Conservation (phyloP, 2,113 vertebrate genomes). For the Vanacampus margaritifer region DNA sequence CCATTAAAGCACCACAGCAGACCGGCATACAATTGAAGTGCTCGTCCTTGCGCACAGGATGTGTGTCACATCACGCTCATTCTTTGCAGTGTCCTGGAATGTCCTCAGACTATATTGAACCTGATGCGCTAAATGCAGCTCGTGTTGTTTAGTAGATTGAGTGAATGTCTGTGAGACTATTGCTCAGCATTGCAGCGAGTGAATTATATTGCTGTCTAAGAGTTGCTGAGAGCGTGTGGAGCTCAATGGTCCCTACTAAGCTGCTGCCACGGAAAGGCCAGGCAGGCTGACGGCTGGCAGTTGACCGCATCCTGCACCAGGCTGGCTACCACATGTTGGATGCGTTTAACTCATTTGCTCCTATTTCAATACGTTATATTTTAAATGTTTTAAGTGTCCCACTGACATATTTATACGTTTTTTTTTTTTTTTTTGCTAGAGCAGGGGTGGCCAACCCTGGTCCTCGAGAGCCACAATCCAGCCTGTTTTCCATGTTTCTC, state of each 20-base stretch:
- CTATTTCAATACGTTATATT: too few species aligned
- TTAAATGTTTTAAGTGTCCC: too few species aligned
- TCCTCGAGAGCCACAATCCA: too few species aligned
- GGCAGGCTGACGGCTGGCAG: slow-evolving; percentile 30
- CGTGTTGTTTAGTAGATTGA: slow-evolving; percentile 24
- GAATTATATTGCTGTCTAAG: slow-evolving; percentile 33
- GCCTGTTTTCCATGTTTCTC: too few species aligned
- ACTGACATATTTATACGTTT: too few species aligned
- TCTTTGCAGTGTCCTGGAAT: slow-evolving; percentile 19
- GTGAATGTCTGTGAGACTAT: slow-evolving; percentile 21
- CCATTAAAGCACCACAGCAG: slow-evolving; percentile 19
- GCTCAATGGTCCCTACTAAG: slow-evolving; percentile 60
- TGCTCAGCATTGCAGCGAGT: slow-evolving; percentile 23
- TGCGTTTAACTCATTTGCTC: too few species aligned
- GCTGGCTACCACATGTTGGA: slow-evolving; percentile 20
- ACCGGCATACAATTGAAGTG: slow-evolving; percentile 26
- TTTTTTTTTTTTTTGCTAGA: too few species aligned
- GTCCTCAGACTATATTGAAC: slow-evolving; percentile 9
- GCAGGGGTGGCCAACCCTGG: too few species aligned
- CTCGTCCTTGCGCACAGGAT: slow-evolving; percentile 3
- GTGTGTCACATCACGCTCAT: neutral
- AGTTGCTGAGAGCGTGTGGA: slow-evolving; percentile 63
- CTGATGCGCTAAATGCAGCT: slow-evolving; percentile 18
- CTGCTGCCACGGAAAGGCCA: slow-evolving; percentile 46
- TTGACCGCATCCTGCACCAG: too few species aligned